Percentiles rank a stretch among this genome's conserved stretches.
Conservation (phyloP, 2,113 vertebrate species). For the Recurvirostra avosetta region DNA sequence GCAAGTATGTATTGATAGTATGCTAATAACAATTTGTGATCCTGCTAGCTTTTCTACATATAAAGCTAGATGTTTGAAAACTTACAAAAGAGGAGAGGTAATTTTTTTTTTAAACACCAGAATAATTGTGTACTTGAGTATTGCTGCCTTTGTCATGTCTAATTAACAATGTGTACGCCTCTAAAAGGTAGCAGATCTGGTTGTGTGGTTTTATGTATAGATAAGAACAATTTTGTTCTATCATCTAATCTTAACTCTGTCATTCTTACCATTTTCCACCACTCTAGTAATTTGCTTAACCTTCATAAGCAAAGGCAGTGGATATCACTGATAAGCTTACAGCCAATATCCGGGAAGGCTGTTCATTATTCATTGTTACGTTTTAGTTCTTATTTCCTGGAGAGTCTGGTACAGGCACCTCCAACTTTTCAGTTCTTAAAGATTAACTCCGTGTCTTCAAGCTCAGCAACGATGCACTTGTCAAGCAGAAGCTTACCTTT, state of each 20-base stretch:
- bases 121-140: not conserved
- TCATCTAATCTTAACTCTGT: not conserved
- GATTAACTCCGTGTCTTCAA: not conserved
- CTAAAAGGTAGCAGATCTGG: not conserved
- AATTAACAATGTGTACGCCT: not conserved
- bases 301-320: not conserved
- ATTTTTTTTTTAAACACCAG: not conserved
- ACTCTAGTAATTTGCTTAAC: not conserved
- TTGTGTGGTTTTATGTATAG: not conserved
- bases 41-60: not conserved
- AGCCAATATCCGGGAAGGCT: not conserved
- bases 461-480: not conserved
- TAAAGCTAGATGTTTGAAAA: not conserved
- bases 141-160: not conserved
- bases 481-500: not conserved
- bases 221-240: not conserved
- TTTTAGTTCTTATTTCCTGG: not conserved
- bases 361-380: not conserved
- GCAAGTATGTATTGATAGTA: slow-evolving; percentile 84
- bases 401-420: not conserved
- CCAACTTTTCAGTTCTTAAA: not conserved
- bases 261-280: not conserved
- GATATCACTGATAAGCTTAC: not conserved
- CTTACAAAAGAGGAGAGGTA: not conserved
- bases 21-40: not conserved